Conservation (phyloP, 2,888 invertebrate genomes). For the Drosophila antonietae region DNA sequence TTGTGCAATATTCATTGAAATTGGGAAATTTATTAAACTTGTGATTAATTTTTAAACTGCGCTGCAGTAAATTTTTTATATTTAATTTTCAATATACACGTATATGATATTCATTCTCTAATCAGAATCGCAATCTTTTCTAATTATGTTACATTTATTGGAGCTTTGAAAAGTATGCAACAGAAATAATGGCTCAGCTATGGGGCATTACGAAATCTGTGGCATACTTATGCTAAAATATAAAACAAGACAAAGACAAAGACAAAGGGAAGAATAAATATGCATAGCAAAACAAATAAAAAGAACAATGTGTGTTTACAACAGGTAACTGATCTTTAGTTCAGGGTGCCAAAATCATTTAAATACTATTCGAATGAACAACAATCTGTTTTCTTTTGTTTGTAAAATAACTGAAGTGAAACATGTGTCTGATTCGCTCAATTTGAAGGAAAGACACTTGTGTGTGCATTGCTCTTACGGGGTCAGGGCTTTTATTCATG, state of each 20-base stretch:
- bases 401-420: background rate
- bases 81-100: too few relatives aligned
- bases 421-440: background rate
- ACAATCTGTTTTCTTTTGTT: constrained; percentile 16
- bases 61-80: too few relatives aligned
- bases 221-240: constrained; percentile 23
- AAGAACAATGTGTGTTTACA: background rate
- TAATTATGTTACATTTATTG: background rate
- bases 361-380: background rate
- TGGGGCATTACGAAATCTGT: too few relatives aligned
- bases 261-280: background rate
- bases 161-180: constrained; percentile 16
- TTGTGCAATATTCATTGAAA: background rate
- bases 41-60: too few relatives aligned
- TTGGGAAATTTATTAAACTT: background rate
- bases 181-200: background rate
- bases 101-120: too few relatives aligned
- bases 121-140: background rate
- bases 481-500: background rate
- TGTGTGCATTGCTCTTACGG: background rate
- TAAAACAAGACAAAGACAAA: background rate
- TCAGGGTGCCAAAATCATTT: background rate
- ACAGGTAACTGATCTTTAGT: constrained; percentile 4
- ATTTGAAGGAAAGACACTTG: constrained; percentile 9
- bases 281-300: constrained; percentile 1